Evolutionary conservation across 2,888 invertebrate species (phyloP), one percentile per base, ranked within the genome.

Genomic region (Chymomyza caudatula): DNA sequence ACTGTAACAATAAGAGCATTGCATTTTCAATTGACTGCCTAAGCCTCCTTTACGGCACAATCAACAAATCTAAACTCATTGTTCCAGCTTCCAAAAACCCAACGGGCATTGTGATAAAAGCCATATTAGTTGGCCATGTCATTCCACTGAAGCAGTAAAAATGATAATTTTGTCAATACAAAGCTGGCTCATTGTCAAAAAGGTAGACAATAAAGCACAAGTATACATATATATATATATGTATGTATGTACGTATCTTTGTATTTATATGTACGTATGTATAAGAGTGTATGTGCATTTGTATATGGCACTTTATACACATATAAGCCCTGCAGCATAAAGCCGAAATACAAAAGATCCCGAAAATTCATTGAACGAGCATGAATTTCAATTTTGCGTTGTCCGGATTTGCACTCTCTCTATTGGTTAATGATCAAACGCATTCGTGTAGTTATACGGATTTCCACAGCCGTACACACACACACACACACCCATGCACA

Each of bases 71-170:
- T 19, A 15, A 47, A 6, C 19, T 2, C 15, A 19, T 17, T 47
- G 47, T 47, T 37, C 47, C 47, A 47, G 19, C 19, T 17, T 17
- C n/a, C 4, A 13, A 19, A 2, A 37, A 11, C 29, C 11, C 29
- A 37, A 37, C 29, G 29, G 11, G 11, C 8, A 37, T 37, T 37
- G 29, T 37, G 51, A 51, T 13, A 51, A 51, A 71, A 65, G 54
- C 65, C 66, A 76, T 81, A 84, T 84, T 85, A 85, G 80, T 85
- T 80, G 69, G 80, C 71, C 73, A 73, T 85, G 80, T 82, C 85
- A 85, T 82, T 85, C 76, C 73, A 82, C 82, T 82, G 80, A 85
- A 72, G 85, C 77, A 82, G 79, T 85, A 76, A 67, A 80, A 80
- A 80, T 80, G 82, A 85, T 85, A 80, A 80, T 82, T 80, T 74